phyloP scores from a whole-genome alignment of 2,113 vertebrate genomes.

The Pelusios castaneus region DNA sequence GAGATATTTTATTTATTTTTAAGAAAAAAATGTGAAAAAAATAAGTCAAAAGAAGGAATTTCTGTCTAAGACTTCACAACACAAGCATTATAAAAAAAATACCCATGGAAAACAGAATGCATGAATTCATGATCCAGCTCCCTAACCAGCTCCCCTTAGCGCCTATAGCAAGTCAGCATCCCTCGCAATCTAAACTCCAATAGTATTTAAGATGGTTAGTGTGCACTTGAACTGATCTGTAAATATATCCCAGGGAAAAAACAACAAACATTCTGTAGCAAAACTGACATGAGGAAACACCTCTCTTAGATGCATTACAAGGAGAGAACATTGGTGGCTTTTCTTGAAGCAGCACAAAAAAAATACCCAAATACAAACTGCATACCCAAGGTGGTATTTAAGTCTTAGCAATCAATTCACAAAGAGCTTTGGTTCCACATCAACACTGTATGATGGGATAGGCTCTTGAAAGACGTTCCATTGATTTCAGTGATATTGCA shows the following conservation, averaged over 20 bases:
- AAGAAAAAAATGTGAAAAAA: background rate
- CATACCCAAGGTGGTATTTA: background rate
- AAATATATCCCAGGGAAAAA: background rate
- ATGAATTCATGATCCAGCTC: background rate
- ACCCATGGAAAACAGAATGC: background rate
- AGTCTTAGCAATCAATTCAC: background rate
- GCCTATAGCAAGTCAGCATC: background rate
- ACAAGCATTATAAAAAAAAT: background rate
- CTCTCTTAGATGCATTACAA: background rate
- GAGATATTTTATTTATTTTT: background rate
- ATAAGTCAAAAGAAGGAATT: background rate
- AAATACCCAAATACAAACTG: background rate
- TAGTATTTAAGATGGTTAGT: background rate
- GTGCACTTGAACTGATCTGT: background rate
- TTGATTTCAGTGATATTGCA: fast-evolving
- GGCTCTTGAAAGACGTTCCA: background rate
- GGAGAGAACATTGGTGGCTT: background rate
- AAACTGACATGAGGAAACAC: background rate
- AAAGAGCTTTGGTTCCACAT: background rate
- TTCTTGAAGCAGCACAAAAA: background rate
- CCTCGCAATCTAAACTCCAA: background rate
- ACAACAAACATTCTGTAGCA: background rate
- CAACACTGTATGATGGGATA: background rate
- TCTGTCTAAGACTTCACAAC: background rate
- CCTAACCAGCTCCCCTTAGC: background rate